These are phyloP conservation scores for Haliaeetus albicilla DNA, from an alignment of 2,797 vertebrate genomes.

Conservation along the genomic window DNA sequence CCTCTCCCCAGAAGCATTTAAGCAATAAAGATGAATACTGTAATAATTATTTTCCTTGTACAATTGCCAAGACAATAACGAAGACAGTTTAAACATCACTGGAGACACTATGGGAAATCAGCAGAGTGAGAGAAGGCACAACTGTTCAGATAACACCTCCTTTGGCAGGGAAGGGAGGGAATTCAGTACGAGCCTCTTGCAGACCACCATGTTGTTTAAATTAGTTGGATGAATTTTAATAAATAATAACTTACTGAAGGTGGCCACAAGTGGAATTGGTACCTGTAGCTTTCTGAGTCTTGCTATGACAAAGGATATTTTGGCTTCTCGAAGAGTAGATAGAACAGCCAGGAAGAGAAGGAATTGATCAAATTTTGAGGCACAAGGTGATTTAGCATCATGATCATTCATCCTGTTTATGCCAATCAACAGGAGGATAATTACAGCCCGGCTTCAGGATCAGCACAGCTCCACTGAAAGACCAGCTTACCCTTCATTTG, in stretches of 20 bases:
- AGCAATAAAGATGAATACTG: neutral
- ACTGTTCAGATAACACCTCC: neutral
- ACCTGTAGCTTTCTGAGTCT: neutral
- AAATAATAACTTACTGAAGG: neutral
- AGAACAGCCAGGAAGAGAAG: neutral
- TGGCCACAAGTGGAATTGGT: neutral
- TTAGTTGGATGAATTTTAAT: neutral
- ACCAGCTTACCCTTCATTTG: neutral
- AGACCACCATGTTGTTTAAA: neutral
- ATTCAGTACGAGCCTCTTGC: neutral
- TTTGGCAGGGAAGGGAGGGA: neutral
- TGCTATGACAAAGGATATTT: neutral
- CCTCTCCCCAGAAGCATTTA: neutral
- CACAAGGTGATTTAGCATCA: neutral
- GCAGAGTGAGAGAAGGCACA: neutral
- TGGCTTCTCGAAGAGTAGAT: neutral
- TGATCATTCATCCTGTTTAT: neutral
- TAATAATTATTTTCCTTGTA: constrained; percentile 29
- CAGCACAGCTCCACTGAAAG: neutral
- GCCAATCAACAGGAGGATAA: neutral
- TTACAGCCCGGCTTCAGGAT: neutral
- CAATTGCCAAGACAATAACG: constrained; percentile 19
- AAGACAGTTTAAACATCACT: neutral
- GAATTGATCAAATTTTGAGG: neutral
- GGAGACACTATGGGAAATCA: neutral